phyloP scores from a whole-genome alignment of 2,797 vertebrate species.

The Orestias chungarensis region DNA sequence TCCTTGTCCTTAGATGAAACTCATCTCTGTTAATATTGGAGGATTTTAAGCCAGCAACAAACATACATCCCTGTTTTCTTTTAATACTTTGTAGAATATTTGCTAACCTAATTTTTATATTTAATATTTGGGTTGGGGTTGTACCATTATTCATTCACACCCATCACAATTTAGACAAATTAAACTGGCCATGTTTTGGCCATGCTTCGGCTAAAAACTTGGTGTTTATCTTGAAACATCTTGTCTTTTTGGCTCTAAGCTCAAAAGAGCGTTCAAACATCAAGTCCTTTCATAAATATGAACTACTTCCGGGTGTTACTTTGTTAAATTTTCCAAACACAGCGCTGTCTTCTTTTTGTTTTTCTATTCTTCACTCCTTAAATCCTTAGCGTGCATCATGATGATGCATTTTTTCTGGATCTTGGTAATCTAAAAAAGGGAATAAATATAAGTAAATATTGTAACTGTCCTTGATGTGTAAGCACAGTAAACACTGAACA shows the following conservation, averaged over 20 bases:
- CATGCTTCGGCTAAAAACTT: no score
- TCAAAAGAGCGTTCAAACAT: neutral
- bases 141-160: neutral
- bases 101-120: neutral
- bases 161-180: neutral
- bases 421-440: no score
- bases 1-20: constrained; percentile 18
- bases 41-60: neutral
- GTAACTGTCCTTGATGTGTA: constrained; percentile 61
- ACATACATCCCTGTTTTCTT: neutral
- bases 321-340: no score
- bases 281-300: neutral
- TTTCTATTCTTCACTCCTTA: no score
- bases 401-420: neutral
- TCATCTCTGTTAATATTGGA: constrained; percentile 3
- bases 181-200: neutral
- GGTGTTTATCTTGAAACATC: neutral
- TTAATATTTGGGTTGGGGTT: neutral
- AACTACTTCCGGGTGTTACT: no score
- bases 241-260: neutral
- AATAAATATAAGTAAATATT: no score
- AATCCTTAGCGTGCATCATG: neutral
- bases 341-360: no score
- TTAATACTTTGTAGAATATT: neutral
- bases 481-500: constrained; percentile 63